These are phyloP conservation scores for Octomys mimax DNA, from an alignment of 2,797 vertebrate genomes.

Conservation along the genomic window DNA sequence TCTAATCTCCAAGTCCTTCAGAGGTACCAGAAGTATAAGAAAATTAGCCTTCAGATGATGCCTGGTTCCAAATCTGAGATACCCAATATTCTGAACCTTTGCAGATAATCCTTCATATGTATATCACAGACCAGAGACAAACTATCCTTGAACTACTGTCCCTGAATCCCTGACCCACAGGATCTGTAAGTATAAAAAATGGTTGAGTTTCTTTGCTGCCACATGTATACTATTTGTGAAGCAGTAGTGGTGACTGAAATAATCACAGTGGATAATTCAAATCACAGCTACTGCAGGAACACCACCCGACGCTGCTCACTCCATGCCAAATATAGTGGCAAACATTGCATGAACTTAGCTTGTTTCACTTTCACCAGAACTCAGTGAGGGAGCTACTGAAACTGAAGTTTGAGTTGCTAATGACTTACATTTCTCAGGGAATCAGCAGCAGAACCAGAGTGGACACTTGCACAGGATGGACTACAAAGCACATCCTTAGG, in stretches of 20 bases:
- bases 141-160: background rate
- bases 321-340: background rate
- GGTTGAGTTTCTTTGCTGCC: background rate
- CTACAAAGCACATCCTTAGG: background rate
- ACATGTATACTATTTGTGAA: background rate
- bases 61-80: background rate
- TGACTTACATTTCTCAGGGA: background rate
- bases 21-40: background rate
- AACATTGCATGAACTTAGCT: rapidly evolving
- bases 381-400: background rate
- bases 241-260: background rate
- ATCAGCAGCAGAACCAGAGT: background rate
- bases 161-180: slow-evolving; percentile 39
- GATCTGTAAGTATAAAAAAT: background rate
- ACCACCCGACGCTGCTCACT: background rate
- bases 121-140: background rate
- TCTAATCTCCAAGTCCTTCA: background rate
- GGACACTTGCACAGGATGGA: background rate
- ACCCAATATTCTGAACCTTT: background rate
- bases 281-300: background rate
- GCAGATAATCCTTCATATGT: background rate
- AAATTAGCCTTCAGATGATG: background rate
- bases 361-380: background rate
- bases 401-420: background rate
- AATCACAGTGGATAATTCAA: background rate